These are phyloP conservation scores for Accipiter cooperii DNA, from an alignment of 2,113 vertebrate species.

Conservation along the genomic window DNA sequence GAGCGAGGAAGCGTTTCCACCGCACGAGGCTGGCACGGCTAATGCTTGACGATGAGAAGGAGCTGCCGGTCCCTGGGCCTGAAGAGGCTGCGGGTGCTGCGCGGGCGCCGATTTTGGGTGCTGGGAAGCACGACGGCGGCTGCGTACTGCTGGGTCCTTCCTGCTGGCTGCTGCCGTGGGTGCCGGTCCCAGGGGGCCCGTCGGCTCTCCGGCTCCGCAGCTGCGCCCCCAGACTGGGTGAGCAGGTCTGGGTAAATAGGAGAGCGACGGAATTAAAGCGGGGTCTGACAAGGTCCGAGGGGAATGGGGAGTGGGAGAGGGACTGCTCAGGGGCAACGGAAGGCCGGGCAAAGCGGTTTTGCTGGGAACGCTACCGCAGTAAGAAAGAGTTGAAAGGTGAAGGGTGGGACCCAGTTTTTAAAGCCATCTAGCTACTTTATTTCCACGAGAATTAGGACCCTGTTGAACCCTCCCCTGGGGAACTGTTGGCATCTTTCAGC, in stretches of 20 bases:
- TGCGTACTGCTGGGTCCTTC: fast-evolving
- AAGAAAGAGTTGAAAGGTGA: not conserved
- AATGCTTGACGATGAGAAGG: not conserved
- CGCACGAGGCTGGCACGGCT: fast-evolving
- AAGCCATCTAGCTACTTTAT: not conserved
- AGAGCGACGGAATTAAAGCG: not conserved
- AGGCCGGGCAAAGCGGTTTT: not conserved
- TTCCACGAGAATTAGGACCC: not conserved
- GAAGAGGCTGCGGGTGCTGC: fast-evolving
- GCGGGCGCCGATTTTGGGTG: fast-evolving
- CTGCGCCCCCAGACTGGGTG: not conserved
- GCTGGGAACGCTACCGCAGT: not conserved
- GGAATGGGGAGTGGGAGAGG: not conserved
- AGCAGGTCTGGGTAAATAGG: not conserved
- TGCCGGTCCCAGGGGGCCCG: fast-evolving
- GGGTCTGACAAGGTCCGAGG: not conserved
- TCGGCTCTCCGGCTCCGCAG: not conserved
- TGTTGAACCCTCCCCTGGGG: not conserved
- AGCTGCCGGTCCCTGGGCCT: not conserved
- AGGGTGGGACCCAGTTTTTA: fast-evolving
- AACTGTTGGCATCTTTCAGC: not conserved
- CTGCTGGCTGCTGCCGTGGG: fast-evolving
- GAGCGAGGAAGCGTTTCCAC: fast-evolving
- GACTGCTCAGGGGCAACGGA: not conserved
- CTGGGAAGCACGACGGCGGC: fast-evolving